These are phyloP conservation scores for Bradynema listronoti DNA, from an alignment of 1,140 invertebrate species.

Conservation along the genomic window DNA sequence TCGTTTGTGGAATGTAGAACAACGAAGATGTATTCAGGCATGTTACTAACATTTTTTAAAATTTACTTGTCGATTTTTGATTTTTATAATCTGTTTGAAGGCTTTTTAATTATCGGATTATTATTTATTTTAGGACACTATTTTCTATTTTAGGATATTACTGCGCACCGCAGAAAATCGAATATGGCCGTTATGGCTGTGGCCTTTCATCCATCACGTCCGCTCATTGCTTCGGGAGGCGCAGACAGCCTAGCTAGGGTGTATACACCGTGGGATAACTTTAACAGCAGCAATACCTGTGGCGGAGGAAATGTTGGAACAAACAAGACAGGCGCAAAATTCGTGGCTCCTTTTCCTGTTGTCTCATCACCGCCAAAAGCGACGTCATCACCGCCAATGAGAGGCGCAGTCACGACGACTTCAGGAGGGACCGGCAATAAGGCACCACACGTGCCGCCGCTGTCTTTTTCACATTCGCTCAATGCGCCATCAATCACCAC, in stretches of 20 bases:
- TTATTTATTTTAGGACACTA: slow-evolving; percentile 61
- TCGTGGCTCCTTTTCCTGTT: neutral
- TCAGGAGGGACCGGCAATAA: too few species aligned
- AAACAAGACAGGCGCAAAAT: too few species aligned
- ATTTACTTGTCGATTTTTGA: too few species aligned
- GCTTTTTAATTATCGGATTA: slow-evolving; percentile 5
- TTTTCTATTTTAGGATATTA: slow-evolving; percentile 99
- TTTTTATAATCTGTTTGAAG: neutral
- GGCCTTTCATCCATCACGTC: slow-evolving; percentile 94
- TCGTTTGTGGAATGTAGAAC: slow-evolving; percentile 96
- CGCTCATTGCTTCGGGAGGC: slow-evolving; percentile 94
- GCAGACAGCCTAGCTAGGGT: slow-evolving; percentile 97
- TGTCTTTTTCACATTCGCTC: too few species aligned
- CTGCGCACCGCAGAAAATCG: slow-evolving; percentile 97
- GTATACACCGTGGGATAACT: neutral
- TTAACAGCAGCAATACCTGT: too few species aligned
- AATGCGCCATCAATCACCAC: too few species aligned
- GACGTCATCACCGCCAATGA: too few species aligned
- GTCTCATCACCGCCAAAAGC: neutral
- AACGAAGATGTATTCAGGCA: slow-evolving; percentile 59
- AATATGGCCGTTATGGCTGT: slow-evolving; percentile 98
- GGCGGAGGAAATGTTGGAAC: too few species aligned
- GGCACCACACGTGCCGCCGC: too few species aligned
- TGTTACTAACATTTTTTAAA: too few species aligned
- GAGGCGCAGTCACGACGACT: too few species aligned